These are phyloP conservation scores for Creontiades dilutus DNA, from an alignment of 2,888 invertebrate species.

Conservation along the genomic window DNA sequence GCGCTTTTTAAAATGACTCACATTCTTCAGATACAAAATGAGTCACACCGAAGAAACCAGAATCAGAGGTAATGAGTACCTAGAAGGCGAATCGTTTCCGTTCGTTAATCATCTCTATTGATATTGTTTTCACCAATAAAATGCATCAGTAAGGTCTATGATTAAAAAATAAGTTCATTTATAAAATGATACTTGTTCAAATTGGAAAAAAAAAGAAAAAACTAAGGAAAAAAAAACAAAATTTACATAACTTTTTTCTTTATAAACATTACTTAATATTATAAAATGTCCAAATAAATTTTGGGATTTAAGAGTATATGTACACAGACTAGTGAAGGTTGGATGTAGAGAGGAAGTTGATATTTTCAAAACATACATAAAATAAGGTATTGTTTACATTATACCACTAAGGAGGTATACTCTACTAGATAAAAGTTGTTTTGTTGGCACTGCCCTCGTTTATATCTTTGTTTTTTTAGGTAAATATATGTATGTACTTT, in stretches of 20 bases:
- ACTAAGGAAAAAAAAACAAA: background rate
- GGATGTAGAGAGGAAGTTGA: slow-evolving; percentile 38
- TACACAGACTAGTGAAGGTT: slow-evolving; percentile 61
- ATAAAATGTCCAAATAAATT: slow-evolving; percentile 52
- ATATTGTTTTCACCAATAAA: background rate
- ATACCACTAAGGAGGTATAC: background rate
- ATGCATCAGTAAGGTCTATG: slow-evolving; percentile 35
- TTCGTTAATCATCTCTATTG: background rate
- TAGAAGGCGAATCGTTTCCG: background rate
- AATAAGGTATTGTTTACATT: background rate
- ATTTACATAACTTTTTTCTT: slow-evolving; percentile 20
- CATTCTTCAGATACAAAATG: background rate
- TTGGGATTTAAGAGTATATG: slow-evolving; percentile 47
- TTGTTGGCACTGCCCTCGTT: slow-evolving; percentile 49
- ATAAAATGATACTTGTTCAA: background rate
- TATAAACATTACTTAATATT: slow-evolving; percentile 42
- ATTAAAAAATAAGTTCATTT: slow-evolving; percentile 41
- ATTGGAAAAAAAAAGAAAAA: background rate
- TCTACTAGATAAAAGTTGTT: slow-evolving; percentile 7
- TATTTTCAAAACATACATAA: slow-evolving; percentile 39
- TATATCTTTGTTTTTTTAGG: background rate
- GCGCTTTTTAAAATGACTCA: slow-evolving; percentile 14
- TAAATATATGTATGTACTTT: background rate
- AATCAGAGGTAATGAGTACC: background rate
- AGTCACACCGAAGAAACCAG: background rate